Evolutionary conservation across 2,888 invertebrate genomes (phyloP).

Genomic region (Drosophila leonis): DNA sequence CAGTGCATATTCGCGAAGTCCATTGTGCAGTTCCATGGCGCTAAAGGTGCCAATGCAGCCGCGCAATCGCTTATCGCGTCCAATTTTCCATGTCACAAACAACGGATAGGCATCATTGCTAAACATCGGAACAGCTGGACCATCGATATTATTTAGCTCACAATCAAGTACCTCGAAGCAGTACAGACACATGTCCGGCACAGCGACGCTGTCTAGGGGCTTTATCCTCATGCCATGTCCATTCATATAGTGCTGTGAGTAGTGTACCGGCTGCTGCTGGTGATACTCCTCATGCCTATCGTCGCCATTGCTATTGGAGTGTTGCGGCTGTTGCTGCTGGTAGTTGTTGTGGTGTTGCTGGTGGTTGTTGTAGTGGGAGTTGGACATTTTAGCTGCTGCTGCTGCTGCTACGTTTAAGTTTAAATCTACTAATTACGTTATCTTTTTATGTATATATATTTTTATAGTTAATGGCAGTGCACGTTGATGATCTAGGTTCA

Average conservation of each 20-base stretch:
- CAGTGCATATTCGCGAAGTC: conserved; percentile 97
- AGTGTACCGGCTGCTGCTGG: conserved; percentile 67
- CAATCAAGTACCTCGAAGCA: conserved; percentile 99
- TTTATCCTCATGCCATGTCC: conserved; percentile 80
- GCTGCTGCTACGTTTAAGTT: conserved; percentile 43
- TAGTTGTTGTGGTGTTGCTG: conserved; percentile 61
- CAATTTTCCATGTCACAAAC: conserved; percentile 99
- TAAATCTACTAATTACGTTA: conserved; percentile 59
- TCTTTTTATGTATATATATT: conserved; percentile 36
- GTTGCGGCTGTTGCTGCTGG: conserved; percentile 65
- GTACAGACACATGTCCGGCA: conserved; percentile 99
- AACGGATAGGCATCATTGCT: conserved; percentile 98
- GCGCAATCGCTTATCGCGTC: conserved; percentile 96
- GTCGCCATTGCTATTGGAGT: conserved; percentile 66
- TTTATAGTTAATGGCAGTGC: conserved; percentile 81
- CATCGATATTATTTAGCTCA: conserved; percentile 96
- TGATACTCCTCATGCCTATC: conserved; percentile 56
- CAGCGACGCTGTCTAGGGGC: conserved; percentile 88
- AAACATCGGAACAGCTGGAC: conserved; percentile 96
- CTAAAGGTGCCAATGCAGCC: conserved; percentile 99
- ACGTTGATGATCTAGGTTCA: conserved; percentile 76
- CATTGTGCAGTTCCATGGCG: conserved; percentile 97
- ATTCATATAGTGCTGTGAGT: conserved; percentile 84
- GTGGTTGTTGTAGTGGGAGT: conserved; percentile 72
- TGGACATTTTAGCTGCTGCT: conserved; percentile 64